Conservation (phyloP, 2,888 invertebrate genomes). For the Platycheirus albimanus region DNA sequence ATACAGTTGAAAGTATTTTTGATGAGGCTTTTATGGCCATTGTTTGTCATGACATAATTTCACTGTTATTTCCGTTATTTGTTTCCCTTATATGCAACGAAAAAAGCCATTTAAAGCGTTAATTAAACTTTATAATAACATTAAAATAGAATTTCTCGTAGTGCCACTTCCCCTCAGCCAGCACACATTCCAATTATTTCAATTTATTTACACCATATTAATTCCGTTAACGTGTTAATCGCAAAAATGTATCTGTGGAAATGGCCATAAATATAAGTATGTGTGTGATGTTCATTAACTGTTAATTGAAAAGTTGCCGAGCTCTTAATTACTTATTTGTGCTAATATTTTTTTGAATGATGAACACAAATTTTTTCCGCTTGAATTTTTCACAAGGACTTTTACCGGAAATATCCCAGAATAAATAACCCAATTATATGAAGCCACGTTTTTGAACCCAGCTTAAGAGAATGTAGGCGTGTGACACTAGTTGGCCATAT, state of each 20-base stretch:
- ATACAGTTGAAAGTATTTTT: too few species aligned
- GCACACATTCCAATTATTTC: slow-evolving; percentile 17
- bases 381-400: slow-evolving; percentile 25
- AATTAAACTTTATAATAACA: slow-evolving; percentile 8
- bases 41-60: too few species aligned
- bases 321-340: slow-evolving; percentile 58
- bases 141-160: not conserved
- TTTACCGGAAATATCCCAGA: slow-evolving; percentile 42
- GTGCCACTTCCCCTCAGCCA: not conserved
- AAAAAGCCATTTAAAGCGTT: slow-evolving; percentile 3
- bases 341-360: slow-evolving; percentile 16
- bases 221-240: slow-evolving; percentile 49
- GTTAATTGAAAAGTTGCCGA: slow-evolving; percentile 65
- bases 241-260: slow-evolving; percentile 40
- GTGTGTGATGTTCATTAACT: slow-evolving; percentile 53
- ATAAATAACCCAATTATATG: slow-evolving; percentile 59
- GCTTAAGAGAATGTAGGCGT: not conserved
- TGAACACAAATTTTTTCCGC: slow-evolving; percentile 13
- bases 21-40: too few species aligned
- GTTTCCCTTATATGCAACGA: not conserved
- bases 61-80: too few species aligned
- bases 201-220: slow-evolving; percentile 42
- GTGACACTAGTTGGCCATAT: slow-evolving; percentile 16
- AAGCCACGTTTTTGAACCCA: slow-evolving; percentile 9
- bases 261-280: slow-evolving; percentile 21